These are phyloP conservation scores for Rallus limicola DNA, from an alignment of 2,113 vertebrate species.

Conservation along the genomic window DNA sequence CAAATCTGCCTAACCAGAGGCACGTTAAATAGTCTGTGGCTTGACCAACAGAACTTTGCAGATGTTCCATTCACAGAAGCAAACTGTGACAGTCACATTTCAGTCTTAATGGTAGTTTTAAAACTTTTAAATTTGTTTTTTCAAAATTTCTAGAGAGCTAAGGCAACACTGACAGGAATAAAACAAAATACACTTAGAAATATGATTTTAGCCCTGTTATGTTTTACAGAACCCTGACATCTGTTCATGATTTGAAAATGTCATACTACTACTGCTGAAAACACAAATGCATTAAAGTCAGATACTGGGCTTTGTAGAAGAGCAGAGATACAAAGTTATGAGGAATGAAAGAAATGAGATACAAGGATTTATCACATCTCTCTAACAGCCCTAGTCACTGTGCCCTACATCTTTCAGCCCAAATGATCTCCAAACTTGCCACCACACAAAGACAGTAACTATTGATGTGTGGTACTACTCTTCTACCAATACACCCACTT, in stretches of 20 bases:
- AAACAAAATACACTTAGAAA: neutral
- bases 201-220: neutral
- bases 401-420: neutral
- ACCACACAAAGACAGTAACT: neutral
- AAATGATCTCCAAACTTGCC: neutral
- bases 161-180: neutral
- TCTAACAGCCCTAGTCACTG: neutral
- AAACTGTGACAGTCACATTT: neutral
- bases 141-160: neutral
- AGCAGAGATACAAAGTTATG: neutral
- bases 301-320: too few relatives aligned
- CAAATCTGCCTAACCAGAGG: neutral
- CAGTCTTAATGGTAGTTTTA: neutral
- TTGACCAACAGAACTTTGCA: neutral
- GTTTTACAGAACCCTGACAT: neutral
- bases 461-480: fast-evolving
- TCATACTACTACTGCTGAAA: neutral
- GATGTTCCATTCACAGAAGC: neutral
- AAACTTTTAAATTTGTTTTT: neutral
- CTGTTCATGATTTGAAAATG: neutral
- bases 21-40: neutral
- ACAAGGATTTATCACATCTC: neutral
- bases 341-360: too few relatives aligned
- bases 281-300: neutral
- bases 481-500: neutral